A percentile compares a stretch with the other conserved stretches of the same genome.
phyloP scores from a whole-genome alignment of 2,888 invertebrate genomes.

The Molanna angustata region DNA sequence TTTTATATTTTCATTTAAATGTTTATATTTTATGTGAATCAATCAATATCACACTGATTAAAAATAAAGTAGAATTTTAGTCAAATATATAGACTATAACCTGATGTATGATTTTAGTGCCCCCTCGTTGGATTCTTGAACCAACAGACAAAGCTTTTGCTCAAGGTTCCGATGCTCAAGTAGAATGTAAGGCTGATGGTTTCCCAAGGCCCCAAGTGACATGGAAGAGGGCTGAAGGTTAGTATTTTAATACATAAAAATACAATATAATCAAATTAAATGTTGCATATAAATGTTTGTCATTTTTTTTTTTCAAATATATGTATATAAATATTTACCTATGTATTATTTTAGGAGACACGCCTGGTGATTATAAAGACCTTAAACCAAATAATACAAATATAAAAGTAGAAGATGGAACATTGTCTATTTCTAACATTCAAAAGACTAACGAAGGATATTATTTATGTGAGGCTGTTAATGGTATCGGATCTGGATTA shows the following conservation, averaged over 20 bases:
- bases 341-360: constrained; percentile 77
- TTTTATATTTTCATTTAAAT: no score
- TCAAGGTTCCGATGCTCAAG: constrained; percentile 89
- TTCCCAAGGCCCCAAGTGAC: constrained; percentile 92
- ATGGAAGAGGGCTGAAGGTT: constrained; percentile 95
- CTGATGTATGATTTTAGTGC: constrained; percentile 64
- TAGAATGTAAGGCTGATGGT: constrained; percentile 95
- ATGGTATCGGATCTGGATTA: constrained; percentile 91
- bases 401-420: constrained; percentile 92
- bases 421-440: constrained; percentile 84
- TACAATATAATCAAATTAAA: no score
- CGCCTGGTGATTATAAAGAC: constrained; percentile 91
- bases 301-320: no score
- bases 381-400: constrained; percentile 86
- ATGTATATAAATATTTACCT: no score
- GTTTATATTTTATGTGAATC: no score
- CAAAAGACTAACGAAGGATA: constrained; percentile 93
- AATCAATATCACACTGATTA: neutral
- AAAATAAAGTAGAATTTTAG: no score
- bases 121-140: constrained; percentile 93
- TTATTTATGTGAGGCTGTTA: constrained; percentile 93
- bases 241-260: no score
- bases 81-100: constrained; percentile 8
- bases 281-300: no score
- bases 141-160: constrained; percentile 94